phyloP scores from a whole-genome alignment of 2,888 invertebrate genomes.

The Caenorhabditis sp. region DNA sequence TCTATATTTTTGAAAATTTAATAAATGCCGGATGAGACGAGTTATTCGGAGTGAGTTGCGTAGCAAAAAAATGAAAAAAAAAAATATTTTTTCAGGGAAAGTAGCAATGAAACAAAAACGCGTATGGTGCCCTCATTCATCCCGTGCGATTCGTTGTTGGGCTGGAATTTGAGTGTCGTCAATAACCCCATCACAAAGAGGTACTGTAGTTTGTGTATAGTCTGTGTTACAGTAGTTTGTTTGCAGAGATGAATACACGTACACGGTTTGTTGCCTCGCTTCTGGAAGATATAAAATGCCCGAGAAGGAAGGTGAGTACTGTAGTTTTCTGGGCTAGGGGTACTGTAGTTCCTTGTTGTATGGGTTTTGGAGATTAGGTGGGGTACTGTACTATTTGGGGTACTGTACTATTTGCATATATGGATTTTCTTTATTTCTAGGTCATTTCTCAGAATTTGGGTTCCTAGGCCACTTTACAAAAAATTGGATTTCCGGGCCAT shows the following conservation, averaged over 20 bases:
- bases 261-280: slow-evolving; percentile 21
- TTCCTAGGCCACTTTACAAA: too few relatives aligned
- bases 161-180: slow-evolving; percentile 18
- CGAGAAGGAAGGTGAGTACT: neutral
- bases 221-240: neutral
- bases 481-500: too few relatives aligned
- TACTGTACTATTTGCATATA: too few relatives aligned
- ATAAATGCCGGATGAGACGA: too few relatives aligned
- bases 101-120: neutral
- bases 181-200: slow-evolving; percentile 17
- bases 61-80: too few relatives aligned
- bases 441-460: too few relatives aligned
- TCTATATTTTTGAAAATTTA: too few relatives aligned
- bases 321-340: neutral
- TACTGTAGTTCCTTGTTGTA: neutral
- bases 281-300: neutral
- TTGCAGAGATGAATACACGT: slow-evolving; percentile 16
- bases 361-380: too few relatives aligned
- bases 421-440: too few relatives aligned
- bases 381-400: too few relatives aligned
- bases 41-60: too few relatives aligned
- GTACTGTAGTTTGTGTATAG: neutral
- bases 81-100: too few relatives aligned
- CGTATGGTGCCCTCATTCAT: slow-evolving; percentile 19
- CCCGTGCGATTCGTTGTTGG: slow-evolving; percentile 21